Evolutionary conservation across 2,113 vertebrate species (phyloP).

Genomic region (Gasterosteus nipponicus): DNA sequence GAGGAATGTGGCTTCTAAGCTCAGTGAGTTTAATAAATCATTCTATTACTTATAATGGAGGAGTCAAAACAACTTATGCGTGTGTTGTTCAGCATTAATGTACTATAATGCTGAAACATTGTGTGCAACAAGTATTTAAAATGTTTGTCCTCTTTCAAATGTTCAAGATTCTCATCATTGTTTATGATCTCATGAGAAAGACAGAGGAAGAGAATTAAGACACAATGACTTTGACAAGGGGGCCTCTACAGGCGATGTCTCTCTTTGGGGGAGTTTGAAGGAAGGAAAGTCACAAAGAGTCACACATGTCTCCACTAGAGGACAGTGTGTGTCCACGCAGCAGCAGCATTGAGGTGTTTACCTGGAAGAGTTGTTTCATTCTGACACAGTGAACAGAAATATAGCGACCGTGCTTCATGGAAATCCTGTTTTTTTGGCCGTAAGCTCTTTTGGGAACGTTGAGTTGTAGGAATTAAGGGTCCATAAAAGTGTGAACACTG

Average conservation of each 20-base stretch:
- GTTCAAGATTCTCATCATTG: background rate
- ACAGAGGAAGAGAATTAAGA: background rate
- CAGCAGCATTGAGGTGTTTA: background rate
- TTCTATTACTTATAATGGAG: constrained; percentile 31
- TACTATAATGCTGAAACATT: constrained; percentile 3
- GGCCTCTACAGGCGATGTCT: constrained; percentile 52
- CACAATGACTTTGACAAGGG: constrained; percentile 51
- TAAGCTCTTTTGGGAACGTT: background rate
- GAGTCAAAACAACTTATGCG: background rate
- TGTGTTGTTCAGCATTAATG: constrained; percentile 15
- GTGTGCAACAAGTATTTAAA: constrained; percentile 10
- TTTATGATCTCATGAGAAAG: background rate
- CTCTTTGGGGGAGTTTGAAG: background rate
- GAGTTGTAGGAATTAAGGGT: background rate
- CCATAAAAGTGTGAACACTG: background rate
- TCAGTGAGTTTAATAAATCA: constrained; percentile 48
- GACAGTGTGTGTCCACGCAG: constrained; percentile 39
- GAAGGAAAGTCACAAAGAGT: background rate
- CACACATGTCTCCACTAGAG: constrained; percentile 54
- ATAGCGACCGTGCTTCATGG: background rate
- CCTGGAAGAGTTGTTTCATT: background rate
- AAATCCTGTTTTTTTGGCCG: background rate
- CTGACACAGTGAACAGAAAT: background rate
- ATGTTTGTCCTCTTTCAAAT: background rate
- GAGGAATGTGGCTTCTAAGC: constrained; percentile 51